Evolutionary conservation across 1,140 invertebrate genomes (phyloP).

Genomic region (Carposina sasakii): DNA sequence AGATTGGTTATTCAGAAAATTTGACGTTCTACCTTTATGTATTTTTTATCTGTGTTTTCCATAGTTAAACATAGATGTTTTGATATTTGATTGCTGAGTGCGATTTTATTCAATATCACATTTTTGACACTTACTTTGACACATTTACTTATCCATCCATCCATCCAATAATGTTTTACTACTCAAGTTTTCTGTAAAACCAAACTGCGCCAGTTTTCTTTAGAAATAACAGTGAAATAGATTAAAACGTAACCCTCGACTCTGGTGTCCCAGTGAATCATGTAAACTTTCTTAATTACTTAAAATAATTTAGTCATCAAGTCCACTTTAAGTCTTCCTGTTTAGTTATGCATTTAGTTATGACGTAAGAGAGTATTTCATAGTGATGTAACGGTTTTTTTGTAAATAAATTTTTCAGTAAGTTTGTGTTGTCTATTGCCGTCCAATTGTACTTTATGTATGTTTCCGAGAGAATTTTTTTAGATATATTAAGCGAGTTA

Average conservation of each 20-base stretch:
- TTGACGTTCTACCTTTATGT: constrained; percentile 7
- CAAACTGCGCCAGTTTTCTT: constrained; percentile 5
- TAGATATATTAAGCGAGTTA: too few relatives aligned
- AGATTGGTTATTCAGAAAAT: too few relatives aligned
- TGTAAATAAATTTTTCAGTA: constrained; percentile 40
- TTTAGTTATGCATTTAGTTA: constrained; percentile 59
- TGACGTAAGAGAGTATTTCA: constrained; percentile 30
- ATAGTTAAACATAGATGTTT: too few relatives aligned
- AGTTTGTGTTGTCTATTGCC: constrained; percentile 36
- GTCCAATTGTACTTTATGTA: constrained; percentile 40
- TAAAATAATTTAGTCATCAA: too few relatives aligned
- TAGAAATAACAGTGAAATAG: constrained; percentile 15
- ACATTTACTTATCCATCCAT: too few relatives aligned
- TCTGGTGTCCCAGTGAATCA: too few relatives aligned
- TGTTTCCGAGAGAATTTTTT: background rate
- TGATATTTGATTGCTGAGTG: too few relatives aligned
- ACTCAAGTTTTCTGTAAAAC: constrained; percentile 22
- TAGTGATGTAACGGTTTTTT: constrained; percentile 32
- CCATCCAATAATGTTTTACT: background rate
- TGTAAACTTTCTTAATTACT: too few relatives aligned
- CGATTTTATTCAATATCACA: too few relatives aligned
- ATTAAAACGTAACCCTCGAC: too few relatives aligned
- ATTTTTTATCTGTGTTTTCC: too few relatives aligned
- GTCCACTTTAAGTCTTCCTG: constrained; percentile 42
- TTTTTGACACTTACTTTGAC: too few relatives aligned